These are phyloP conservation scores for Oriolus oriolus DNA, from an alignment of 2,113 vertebrate species.

Conservation along the genomic window DNA sequence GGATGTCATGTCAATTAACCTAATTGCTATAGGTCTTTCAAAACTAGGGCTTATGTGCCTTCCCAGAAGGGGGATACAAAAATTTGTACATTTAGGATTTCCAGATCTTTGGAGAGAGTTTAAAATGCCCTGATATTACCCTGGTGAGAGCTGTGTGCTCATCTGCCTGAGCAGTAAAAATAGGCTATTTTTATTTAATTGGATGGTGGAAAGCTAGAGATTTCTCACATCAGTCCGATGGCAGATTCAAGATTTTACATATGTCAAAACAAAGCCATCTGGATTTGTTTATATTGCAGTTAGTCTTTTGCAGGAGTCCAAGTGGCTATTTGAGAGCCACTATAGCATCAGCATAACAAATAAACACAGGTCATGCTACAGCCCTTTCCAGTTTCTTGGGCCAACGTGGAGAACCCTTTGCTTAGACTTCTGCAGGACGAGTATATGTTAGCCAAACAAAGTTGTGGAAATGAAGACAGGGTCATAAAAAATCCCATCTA, in stretches of 20 bases:
- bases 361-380: background rate
- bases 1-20: background rate
- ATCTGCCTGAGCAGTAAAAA: background rate
- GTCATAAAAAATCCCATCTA: background rate
- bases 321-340: background rate
- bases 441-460: background rate
- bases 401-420: accelerated
- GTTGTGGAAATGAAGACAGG: background rate
- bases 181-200: slow-evolving; percentile 22
- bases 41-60: background rate
- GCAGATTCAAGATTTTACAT: slow-evolving; percentile 8
- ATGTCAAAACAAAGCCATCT: slow-evolving; percentile 45
- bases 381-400: background rate
- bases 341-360: background rate
- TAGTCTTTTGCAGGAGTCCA: slow-evolving; percentile 9
- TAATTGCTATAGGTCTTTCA: background rate
- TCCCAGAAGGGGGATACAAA: background rate
- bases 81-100: background rate
- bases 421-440: background rate
- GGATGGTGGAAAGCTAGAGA: background rate
- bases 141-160: background rate
- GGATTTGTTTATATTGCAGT: slow-evolving; percentile 18
- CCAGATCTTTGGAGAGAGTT: background rate
- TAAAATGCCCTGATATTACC: background rate
- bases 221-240: background rate